These are phyloP conservation scores for Odontothrips loti DNA, from an alignment of 2,888 invertebrate species.

Conservation along the genomic window DNA sequence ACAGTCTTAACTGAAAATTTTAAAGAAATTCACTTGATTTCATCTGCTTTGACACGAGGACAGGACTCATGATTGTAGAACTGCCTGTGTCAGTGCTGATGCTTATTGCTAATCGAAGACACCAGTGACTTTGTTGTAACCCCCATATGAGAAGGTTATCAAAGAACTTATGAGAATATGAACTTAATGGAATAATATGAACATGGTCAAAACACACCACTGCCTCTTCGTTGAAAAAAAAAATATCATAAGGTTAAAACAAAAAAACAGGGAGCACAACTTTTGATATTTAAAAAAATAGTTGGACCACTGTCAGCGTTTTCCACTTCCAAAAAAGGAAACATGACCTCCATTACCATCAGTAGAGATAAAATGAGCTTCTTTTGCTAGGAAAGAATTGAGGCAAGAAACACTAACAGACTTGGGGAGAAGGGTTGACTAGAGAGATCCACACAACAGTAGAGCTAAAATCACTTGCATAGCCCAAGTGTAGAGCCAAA, in stretches of 20 bases:
- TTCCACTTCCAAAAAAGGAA: neutral
- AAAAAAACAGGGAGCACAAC: neutral
- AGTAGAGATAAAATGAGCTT: too few species aligned
- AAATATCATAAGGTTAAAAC: neutral
- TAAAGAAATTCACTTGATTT: neutral
- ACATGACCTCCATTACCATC: neutral
- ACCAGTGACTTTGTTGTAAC: conserved; percentile 3
- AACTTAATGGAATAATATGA: neutral
- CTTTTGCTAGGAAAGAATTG: too few species aligned
- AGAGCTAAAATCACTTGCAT: too few species aligned
- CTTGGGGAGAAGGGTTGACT: too few species aligned
- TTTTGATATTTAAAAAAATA: neutral
- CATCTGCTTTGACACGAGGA: neutral
- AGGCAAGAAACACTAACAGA: too few species aligned
- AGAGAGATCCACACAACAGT: too few species aligned
- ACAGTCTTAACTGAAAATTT: neutral
- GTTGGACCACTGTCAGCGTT: too few species aligned
- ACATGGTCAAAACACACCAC: neutral
- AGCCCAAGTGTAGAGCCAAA: too few species aligned
- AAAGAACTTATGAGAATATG: neutral
- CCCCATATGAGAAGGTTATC: neutral
- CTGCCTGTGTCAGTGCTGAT: neutral
- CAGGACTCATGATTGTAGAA: neutral
- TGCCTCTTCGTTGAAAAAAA: neutral
- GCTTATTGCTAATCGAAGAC: conserved; percentile 10